Conservation (phyloP, 2,113 vertebrate species). For the Phasianus colchicus region DNA sequence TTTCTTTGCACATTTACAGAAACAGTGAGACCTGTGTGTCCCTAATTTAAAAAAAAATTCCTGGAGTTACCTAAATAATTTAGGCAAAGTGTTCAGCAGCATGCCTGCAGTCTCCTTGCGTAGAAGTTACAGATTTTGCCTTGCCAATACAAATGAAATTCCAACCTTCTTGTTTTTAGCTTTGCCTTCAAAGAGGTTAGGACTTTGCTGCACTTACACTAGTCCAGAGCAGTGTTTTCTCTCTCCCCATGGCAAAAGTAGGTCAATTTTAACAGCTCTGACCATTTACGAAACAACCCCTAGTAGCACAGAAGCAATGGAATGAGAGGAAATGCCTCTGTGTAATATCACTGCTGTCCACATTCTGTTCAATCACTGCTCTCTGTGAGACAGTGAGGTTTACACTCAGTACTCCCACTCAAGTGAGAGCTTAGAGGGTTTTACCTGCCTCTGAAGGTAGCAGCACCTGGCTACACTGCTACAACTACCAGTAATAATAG, state of each 20-base stretch:
- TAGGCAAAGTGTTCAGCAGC: neutral
- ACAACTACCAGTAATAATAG: neutral
- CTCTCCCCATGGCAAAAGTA: neutral
- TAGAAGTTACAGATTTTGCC: neutral
- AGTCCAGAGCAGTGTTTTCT: neutral
- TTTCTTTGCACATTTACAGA: neutral
- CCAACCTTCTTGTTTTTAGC: neutral
- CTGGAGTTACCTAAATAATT: neutral
- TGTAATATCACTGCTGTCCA: neutral
- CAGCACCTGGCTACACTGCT: neutral
- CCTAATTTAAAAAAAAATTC: neutral
- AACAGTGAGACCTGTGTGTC: neutral
- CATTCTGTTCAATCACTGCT: neutral
- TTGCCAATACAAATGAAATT: neutral
- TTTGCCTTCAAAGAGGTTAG: neutral
- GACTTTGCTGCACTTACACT: neutral
- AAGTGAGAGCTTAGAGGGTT: neutral
- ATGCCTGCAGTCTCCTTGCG: neutral
- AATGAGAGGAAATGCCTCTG: neutral
- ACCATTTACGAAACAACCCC: neutral
- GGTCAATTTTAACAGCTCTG: neutral
- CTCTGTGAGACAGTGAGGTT: neutral
- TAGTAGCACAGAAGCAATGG: neutral
- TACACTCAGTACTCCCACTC: neutral
- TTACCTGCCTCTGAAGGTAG: neutral